Base-by-base conservation (phyloP, 2,888 invertebrate genomes). In the Hymenopus coronatus region DNA sequence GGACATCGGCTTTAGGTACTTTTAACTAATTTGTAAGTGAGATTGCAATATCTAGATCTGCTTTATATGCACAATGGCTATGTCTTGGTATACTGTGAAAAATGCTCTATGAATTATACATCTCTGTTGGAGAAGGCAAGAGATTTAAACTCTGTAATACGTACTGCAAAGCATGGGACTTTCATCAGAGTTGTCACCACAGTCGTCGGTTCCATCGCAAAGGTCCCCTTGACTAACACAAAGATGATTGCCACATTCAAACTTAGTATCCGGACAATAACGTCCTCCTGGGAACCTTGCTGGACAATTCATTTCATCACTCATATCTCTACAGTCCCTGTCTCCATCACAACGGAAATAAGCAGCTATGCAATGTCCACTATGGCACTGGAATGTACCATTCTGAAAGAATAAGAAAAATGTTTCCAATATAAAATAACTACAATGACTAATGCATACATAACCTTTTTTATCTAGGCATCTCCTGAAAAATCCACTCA, bases 181-280 rank as follows among this genome's bases (percentile, higher is more conserved):
- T 93, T 99, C 99, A 92, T 99, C 99, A 0, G 97, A 97, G 70
- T 96, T 96, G 92, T 99, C 99, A 14, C 98, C 97, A 92, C 98
- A 99, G 93, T 98, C 98, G 92, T 98, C 98, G 46, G 96, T 96
- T 82, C 98, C 98, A 92, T 99, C 99, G 93, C 99, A 99, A 25
- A 98, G 94, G 94, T 98, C 98, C 9, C 96, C 96, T 90, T 97
- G 96, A 9, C 97, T 96, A 70, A 99, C 97, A 93, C 99, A 99
- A 84, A 98, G 94, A 92, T 98, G 97, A 93, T 99, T 99, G 91
- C 94, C 94, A 93, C 99, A 99, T 92, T 99, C 97, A 96, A 98
- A 99, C 92, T 97, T 96, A 89, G 96, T 97, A 91, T 97, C 97
- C 0, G 98, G 97, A 92, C 99, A 99, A 92, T 97, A 98, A 92